Base-by-base conservation (phyloP, 92 coral and sea anemone genomes). In the Paragorgia papillata region DNA sequence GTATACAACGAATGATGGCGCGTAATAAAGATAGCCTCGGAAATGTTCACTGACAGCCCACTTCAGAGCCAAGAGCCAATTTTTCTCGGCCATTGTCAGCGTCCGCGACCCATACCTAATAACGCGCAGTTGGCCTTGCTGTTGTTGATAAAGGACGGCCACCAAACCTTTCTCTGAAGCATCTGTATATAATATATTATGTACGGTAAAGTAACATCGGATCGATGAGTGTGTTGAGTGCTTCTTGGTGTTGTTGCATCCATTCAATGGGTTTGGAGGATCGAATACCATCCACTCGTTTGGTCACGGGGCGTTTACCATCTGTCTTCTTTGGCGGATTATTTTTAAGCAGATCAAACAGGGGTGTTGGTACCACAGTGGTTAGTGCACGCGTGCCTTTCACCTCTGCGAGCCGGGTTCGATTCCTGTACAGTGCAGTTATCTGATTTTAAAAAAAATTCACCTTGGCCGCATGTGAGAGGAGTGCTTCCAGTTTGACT, bases 21-120 rank as follows among this genome's bases (percentile, higher is more conserved):
- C n/a, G n/a, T n/a, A n/a, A n/a, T n/a, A n/a, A n/a, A n/a, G n/a
- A 70, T 80, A 69, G 49, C 57, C 69, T n/a, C 80, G 79, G 44
- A 80, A 69, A 28, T 24, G 73, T 60, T 80, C 69, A 41, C 74
- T 69, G 74, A 55, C 61, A 32, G 80, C 81, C 60, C 62, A 59
- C 61, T 80, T 80, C 76, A 79, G 73, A 41, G 71, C 85, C 25
- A 80, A 73, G 44, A 60, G n/a, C n/a, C n/a, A 79, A 44, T 79
- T 70, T 9, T 60, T 60, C 67, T 60, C 61, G 4, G 40, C 67
- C 14, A 26, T 60, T 60, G 67, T 60, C 67, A 60, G 67, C 28
- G 67, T 60, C 67, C 67, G 33, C 10, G 67, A 60, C 9, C 67
- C 67, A 15, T 60, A 60, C 32, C 67, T 35, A 60, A 60, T 60